Conservation (phyloP, 2,797 vertebrate species). For the Mormyrus proboscirostris region DNA sequence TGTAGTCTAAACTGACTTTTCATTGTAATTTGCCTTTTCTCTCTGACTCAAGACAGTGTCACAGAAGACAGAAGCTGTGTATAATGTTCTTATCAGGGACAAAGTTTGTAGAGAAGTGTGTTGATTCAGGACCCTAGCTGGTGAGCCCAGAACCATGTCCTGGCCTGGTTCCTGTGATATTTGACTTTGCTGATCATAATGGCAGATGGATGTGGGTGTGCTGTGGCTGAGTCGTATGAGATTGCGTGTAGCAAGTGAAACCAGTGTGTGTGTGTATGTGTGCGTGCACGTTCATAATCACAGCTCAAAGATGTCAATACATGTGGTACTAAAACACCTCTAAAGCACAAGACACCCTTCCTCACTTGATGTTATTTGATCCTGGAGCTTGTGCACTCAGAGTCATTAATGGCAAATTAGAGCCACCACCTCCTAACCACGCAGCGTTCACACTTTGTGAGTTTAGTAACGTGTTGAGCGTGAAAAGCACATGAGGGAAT, state of each 20-base stretch:
- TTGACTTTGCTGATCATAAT: not conserved
- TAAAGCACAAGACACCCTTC: not conserved
- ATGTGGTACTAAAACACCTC: not conserved
- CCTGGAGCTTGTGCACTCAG: not conserved
- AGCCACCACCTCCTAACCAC: not conserved
- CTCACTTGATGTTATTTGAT: not conserved
- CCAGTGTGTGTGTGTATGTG: not conserved
- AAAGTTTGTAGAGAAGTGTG: not conserved
- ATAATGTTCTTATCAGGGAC: not conserved
- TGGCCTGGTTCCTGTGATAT: not conserved
- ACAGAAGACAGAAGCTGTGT: not conserved
- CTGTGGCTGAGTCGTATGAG: not conserved
- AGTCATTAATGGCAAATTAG: conserved; percentile 2
- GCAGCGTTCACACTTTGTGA: not conserved
- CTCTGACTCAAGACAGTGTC: not conserved
- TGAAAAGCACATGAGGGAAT: not conserved
- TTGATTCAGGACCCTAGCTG: not conserved
- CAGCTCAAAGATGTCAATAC: not conserved
- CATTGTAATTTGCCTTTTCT: not conserved
- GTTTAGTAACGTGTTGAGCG: not conserved
- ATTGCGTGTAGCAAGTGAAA: not conserved
- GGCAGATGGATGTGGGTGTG: not conserved
- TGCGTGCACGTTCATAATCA: not conserved
- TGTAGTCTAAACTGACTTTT: not conserved
- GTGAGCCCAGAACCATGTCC: not conserved